phyloP scores from a whole-genome alignment of 2,113 vertebrate genomes.

The Eclectus roratus region DNA sequence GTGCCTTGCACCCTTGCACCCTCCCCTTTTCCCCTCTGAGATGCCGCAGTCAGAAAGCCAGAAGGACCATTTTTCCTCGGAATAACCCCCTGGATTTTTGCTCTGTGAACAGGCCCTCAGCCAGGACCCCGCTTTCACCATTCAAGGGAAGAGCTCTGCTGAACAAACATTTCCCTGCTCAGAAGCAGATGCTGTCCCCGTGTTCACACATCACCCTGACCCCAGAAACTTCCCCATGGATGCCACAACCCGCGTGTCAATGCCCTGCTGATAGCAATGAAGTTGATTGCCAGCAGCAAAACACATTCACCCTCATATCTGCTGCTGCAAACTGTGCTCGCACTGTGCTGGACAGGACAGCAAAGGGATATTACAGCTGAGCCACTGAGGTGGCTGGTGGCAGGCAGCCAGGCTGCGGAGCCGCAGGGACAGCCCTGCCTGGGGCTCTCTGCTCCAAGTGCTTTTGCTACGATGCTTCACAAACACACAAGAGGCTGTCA shows the following conservation, averaged over 20 bases:
- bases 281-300: neutral
- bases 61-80: neutral
- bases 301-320: rapidly evolving
- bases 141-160: neutral
- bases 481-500: neutral
- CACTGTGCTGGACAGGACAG: neutral
- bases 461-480: neutral
- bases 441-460: neutral
- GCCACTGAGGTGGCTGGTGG: rapidly evolving
- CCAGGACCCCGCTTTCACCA: rapidly evolving
- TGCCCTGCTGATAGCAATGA: neutral
- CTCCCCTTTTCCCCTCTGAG: neutral
- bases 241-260: neutral
- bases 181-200: neutral
- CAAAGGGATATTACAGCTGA: neutral
- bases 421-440: rapidly evolving
- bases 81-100: neutral
- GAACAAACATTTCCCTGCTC: neutral
- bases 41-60: neutral
- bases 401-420: neutral
- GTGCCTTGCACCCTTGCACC: neutral
- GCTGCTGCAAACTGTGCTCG: neutral
- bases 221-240: neutral
- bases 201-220: neutral
- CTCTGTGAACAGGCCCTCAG: neutral